Conservation (phyloP, 1,140 invertebrate genomes). For the Thereuonema tuberculata region DNA sequence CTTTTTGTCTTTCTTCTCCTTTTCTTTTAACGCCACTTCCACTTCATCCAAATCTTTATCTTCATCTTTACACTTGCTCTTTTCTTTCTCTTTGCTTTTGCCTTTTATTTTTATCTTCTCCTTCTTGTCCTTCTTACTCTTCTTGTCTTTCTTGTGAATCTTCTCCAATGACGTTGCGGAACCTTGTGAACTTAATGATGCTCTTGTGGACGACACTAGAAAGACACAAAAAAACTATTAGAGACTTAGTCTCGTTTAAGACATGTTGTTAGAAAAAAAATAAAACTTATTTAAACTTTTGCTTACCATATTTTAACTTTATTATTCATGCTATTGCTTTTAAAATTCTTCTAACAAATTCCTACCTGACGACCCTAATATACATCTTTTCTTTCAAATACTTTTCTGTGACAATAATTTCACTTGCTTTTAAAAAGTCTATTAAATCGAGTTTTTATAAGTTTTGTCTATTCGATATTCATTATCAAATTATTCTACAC, state of each 20-base stretch:
- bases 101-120: slow-evolving; percentile 16
- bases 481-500: too few relatives aligned
- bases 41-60: slow-evolving; percentile 26
- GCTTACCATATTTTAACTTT: too few relatives aligned
- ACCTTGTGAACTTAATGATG: slow-evolving; percentile 6
- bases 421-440: too few relatives aligned
- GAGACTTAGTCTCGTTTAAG: neutral
- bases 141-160: slow-evolving; percentile 24
- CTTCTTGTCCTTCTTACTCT: slow-evolving; percentile 8
- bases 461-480: too few relatives aligned
- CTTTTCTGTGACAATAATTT: too few relatives aligned
- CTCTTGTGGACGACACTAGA: slow-evolving; percentile 2
- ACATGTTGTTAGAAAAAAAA: neutral
- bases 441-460: too few relatives aligned
- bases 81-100: slow-evolving; percentile 19
- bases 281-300: neutral
- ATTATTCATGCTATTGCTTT: too few relatives aligned
- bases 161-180: slow-evolving; percentile 22
- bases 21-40: slow-evolving; percentile 13
- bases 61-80: slow-evolving; percentile 19
- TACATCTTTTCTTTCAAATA: too few relatives aligned
- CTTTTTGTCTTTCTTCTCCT: slow-evolving; percentile 18
- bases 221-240: too few relatives aligned
- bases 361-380: too few relatives aligned
- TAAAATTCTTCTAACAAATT: too few relatives aligned